These are phyloP conservation scores for Pteropus alecto DNA, from an alignment of 2,113 vertebrate genomes.

Conservation along the genomic window DNA sequence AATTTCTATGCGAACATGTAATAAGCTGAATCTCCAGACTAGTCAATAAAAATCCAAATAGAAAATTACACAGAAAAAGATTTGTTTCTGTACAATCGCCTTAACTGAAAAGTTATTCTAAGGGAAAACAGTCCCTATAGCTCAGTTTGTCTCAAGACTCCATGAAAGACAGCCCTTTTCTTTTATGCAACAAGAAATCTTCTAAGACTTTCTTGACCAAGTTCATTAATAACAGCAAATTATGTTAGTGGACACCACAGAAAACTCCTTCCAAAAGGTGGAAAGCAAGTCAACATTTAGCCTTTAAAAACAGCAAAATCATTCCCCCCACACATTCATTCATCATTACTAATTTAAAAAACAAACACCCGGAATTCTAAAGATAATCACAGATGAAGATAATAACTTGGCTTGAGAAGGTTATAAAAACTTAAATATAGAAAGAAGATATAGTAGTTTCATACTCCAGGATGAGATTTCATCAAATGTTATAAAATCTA, in stretches of 20 bases:
- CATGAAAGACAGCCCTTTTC: background rate
- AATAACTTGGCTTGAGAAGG: conserved; percentile 41
- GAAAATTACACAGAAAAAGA: background rate
- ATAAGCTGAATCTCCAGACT: background rate
- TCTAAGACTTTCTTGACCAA: background rate
- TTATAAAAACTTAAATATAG: conserved; percentile 56
- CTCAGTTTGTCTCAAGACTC: conserved; percentile 3
- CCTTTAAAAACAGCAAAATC: conserved; percentile 30
- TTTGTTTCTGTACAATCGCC: background rate
- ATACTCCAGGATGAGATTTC: conserved; percentile 26
- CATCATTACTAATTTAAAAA: conserved; percentile 9
- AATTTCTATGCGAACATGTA: background rate
- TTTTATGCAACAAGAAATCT: background rate
- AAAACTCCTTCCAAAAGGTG: background rate
- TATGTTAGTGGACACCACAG: background rate
- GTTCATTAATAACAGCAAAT: conserved; percentile 15
- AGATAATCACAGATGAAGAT: conserved; percentile 38
- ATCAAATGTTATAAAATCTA: conserved; percentile 57
- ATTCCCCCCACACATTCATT: background rate
- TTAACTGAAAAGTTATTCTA: background rate
- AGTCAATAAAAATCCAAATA: background rate
- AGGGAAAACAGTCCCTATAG: background rate
- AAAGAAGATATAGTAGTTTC: conserved; percentile 25
- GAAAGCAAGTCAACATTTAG: background rate
- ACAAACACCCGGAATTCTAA: conserved; percentile 22